These are phyloP conservation scores for Rhamnusium bicolor DNA, from an alignment of 2,888 invertebrate genomes.

Conservation along the genomic window DNA sequence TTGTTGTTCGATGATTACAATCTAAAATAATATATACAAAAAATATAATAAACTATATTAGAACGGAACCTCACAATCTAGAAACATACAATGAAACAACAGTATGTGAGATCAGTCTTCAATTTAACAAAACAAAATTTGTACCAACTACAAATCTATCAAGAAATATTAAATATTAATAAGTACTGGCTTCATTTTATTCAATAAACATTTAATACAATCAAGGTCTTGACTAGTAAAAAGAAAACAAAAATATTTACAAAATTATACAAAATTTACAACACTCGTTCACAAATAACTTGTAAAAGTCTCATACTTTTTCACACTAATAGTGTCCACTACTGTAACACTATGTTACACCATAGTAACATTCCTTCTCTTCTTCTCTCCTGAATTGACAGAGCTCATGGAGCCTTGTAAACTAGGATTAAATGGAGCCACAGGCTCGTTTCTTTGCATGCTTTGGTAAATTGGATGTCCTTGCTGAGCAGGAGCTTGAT, in stretches of 20 bases:
- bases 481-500: conserved; percentile 62
- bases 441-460: conserved; percentile 68
- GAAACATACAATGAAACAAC: conserved; percentile 33
- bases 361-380: conserved; percentile 76
- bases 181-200: conserved; percentile 54
- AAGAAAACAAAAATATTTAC: conserved; percentile 26
- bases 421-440: conserved; percentile 72
- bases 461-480: conserved; percentile 68
- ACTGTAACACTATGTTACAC: conserved; percentile 71
- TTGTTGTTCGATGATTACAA: conserved; percentile 16
- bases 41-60: conserved; percentile 18
- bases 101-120: conserved; percentile 56
- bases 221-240: conserved; percentile 49
- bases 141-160: conserved; percentile 30
- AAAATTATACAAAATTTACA: conserved; percentile 33
- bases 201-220: conserved; percentile 28
- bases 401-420: conserved; percentile 75
- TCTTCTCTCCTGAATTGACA: conserved; percentile 74
- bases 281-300: conserved; percentile 38
- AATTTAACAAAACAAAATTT: conserved; percentile 44
- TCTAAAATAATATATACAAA: conserved; percentile 29
- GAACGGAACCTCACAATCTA: conserved; percentile 29
- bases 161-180: conserved; percentile 35
- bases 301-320: conserved; percentile 57
- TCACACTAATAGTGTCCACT: conserved; percentile 59